phyloP scores from a whole-genome alignment of 1,140 invertebrate species.

The Zelostemma sp. region DNA sequence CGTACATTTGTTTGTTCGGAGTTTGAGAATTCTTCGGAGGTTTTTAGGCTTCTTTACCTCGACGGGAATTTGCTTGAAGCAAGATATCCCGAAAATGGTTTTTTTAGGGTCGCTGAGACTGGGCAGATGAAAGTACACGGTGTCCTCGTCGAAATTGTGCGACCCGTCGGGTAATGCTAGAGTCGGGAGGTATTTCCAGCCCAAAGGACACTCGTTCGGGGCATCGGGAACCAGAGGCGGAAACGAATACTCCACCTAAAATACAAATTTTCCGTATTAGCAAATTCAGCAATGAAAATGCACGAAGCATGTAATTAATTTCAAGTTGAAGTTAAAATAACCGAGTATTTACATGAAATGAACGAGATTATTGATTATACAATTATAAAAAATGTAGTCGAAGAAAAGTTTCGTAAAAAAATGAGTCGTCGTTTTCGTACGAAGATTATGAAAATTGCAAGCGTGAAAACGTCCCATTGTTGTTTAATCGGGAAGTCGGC shows the following conservation, averaged over 20 bases:
- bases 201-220: constrained; percentile 86
- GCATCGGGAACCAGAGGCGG: constrained; percentile 86
- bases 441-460: too few species aligned
- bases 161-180: constrained; percentile 97
- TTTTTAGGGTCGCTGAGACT: constrained; percentile 84
- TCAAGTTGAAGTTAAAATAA: too few species aligned
- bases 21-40: not conserved
- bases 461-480: too few species aligned
- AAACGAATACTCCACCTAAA: constrained; percentile 95
- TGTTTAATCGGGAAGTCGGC: too few species aligned
- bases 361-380: too few species aligned
- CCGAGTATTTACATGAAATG: too few species aligned
- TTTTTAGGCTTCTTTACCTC: constrained; percentile 77
- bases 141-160: constrained; percentile 96
- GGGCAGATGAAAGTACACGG: constrained; percentile 96
- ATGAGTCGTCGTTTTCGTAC: too few species aligned
- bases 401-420: too few species aligned
- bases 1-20: constrained; percentile 10
- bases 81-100: constrained; percentile 96
- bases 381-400: too few species aligned
- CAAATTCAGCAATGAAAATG: too few species aligned
- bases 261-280: constrained; percentile 9
- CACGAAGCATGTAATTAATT: too few species aligned
- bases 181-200: constrained; percentile 96
- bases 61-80: constrained; percentile 97